Evolutionary conservation across 2,888 invertebrate genomes (phyloP), one percentile per base, ranked within the genome.

Genomic region (Macrophya annulata): DNA sequence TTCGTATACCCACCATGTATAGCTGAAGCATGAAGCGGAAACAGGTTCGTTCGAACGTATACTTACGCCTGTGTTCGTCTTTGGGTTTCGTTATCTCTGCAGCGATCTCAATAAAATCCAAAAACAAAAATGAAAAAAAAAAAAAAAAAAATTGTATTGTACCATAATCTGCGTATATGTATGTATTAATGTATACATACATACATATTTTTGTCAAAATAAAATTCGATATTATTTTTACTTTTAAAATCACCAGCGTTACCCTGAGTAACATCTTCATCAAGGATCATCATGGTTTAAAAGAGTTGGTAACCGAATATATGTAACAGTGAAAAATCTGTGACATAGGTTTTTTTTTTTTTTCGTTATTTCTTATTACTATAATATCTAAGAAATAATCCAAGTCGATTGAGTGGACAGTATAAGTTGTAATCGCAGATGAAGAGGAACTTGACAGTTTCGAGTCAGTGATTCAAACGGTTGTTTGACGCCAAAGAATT

Each of bases 41-140:
- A 77, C 77, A 77, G 77, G 77, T 77, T 51, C 48, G 31, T 17
- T 77, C 48, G 31, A 55, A 55, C 77, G 77, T 77, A 55, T 77
- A 77, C 55, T 77, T 77, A 77, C 25, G n/a, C 37, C 37, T 37
- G 15, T 17, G 68, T 74, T 74, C 72, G 45, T 74, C 72, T 74
- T 21, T 45, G 43, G 45, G 72, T 45, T 45, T 74, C 72, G 40
- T 74, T 74, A 74, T 74, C 72, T 25, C 45, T 6, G 43, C n/a
- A n/a, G n/a, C 43, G 45, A 45, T 74, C 68, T 68, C 31, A 45
- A 74, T 74, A n/a, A 8, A 21, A 31, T 31, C n/a, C 3, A 9
- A n/a, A 5, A 21, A n/a, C 1, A n/a, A 62, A n/a, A n/a, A n/a
- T n/a, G n/a, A 62, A 31, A 31, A 31, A 31, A 31, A 31, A 31